Evolutionary conservation across 2,113 vertebrate species (phyloP).

Genomic region (Pristiophorus japonicus): DNA sequence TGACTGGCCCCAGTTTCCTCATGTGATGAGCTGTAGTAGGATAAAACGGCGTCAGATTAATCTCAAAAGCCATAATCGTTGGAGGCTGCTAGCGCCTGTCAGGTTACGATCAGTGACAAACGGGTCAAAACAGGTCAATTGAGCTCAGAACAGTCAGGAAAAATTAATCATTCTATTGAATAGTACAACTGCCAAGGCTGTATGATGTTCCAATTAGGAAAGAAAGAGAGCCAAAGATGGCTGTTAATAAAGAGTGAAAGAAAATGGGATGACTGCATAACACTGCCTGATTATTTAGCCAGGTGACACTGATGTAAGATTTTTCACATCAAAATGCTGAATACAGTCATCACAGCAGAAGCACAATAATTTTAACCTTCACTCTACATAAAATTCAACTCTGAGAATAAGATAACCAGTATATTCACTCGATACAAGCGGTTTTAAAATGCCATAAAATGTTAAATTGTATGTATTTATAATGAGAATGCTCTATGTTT

Average conservation of each 20-base stretch:
- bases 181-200: slow-evolving; percentile 72
- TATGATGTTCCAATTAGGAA: slow-evolving; percentile 77
- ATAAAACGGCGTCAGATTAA: slow-evolving; percentile 61
- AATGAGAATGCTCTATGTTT: background rate
- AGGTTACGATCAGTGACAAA: slow-evolving; percentile 73
- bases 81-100: slow-evolving; percentile 67
- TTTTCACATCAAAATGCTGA: slow-evolving; percentile 60
- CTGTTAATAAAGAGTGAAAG: slow-evolving; percentile 67
- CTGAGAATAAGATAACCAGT: background rate
- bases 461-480: slow-evolving; percentile 1
- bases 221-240: slow-evolving; percentile 70
- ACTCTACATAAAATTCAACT: slow-evolving; percentile 36
- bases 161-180: slow-evolving; percentile 74
- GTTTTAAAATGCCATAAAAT: background rate
- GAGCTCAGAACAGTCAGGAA: slow-evolving; percentile 70
- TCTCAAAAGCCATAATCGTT: slow-evolving; percentile 65
- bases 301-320: slow-evolving; percentile 60
- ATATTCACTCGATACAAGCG: slow-evolving; percentile 1
- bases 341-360: slow-evolving; percentile 44
- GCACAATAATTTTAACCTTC: slow-evolving; percentile 39
- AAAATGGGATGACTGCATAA: slow-evolving; percentile 60
- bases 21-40: slow-evolving; percentile 78
- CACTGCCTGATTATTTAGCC: slow-evolving; percentile 63
- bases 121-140: slow-evolving; percentile 73
- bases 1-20: slow-evolving; percentile 91